A percentile compares a stretch with the other conserved stretches of the same genome.
Evolutionary conservation across 1,140 invertebrate genomes (phyloP).

Genomic region (Heliconius melpomene): DNA sequence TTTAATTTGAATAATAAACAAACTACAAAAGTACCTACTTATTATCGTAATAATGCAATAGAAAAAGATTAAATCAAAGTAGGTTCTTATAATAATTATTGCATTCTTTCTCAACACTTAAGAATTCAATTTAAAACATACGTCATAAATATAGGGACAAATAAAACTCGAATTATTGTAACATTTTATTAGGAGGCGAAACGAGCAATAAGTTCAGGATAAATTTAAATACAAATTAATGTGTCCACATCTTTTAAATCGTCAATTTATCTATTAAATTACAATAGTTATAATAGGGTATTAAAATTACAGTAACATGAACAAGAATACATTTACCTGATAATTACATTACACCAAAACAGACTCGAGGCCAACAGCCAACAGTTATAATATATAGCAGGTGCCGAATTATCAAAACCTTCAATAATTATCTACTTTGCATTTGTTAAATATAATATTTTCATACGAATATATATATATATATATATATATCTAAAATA

Average conservation of each 20-base stretch:
- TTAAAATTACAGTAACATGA: constrained; percentile 79
- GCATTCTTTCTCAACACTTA: no score
- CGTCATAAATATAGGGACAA: neutral
- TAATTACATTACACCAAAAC: constrained; percentile 63
- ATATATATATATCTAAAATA: neutral
- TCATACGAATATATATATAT: neutral
- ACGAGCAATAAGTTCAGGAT: constrained; percentile 78
- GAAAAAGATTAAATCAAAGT: no score
- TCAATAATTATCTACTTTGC: neutral
- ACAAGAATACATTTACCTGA: constrained; percentile 71
- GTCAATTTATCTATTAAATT: constrained; percentile 76
- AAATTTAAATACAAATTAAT: constrained; percentile 79
- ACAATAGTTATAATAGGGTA: constrained; percentile 66
- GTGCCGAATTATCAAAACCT: constrained; percentile 29
- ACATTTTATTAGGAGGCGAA: constrained; percentile 81
- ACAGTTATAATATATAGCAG: constrained; percentile 48
- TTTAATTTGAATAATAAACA: no score
- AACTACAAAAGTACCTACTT: no score
- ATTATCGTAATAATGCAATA: no score
- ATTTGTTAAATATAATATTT: constrained; percentile 28
- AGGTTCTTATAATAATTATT: no score
- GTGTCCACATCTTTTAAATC: constrained; percentile 75
- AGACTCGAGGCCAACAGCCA: constrained; percentile 50
- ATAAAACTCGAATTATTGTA: constrained; percentile 65
- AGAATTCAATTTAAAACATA: neutral